Base-by-base conservation (phyloP, 2,113 vertebrate species). In the Phrynocephalus versicolor region DNA sequence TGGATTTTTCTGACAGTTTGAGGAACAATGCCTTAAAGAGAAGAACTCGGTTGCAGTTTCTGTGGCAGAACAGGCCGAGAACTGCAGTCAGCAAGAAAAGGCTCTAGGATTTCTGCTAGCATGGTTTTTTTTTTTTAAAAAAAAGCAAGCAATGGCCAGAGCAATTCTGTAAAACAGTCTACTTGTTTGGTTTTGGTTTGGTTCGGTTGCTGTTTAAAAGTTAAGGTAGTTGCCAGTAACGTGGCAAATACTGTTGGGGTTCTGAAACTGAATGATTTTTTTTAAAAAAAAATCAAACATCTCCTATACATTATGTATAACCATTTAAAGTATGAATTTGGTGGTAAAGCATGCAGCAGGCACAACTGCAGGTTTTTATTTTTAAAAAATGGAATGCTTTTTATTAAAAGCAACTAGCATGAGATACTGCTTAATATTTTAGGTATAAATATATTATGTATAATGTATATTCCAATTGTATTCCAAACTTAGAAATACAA, bases 11-110 rank as follows among this genome's bases (percentile, higher is more conserved):
- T 94, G 95, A 95, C 93, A 91, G 94, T 86, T 94, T 94, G 95
- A 96, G 95, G 96, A 96, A 96, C 95, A 94, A 95, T 96, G 96
- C 96, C 96, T 97, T 97, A 97, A 97, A 94, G 95, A 94, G 95
- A 94, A 94, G 81, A 60, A 78, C 76, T 79, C 83, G 85, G 88
- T 84, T 90, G 94, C 94, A 93, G 90, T 92, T 78, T 92, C 92
- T 93, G 91, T 88, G 91, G 87, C 92, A 77, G 90, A 89, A 51
- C 37, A 89, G 89, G 93, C 91, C 92, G 65, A 88, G 92, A 84
- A 89, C 89, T 89, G 92, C 91, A 88, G 88, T 93, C 89, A 87
- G 87, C 88, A 93, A 91, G 87, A 88, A 92, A n/a, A 88, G 92
- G 91, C 88, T 91, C 79, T 90, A 88, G 90, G 92, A 89, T 89